A percentile compares a stretch with the other conserved stretches of the same genome.
These are phyloP conservation scores for Poecilia wingei DNA, from an alignment of 2,797 vertebrate species.

Conservation along the genomic window DNA sequence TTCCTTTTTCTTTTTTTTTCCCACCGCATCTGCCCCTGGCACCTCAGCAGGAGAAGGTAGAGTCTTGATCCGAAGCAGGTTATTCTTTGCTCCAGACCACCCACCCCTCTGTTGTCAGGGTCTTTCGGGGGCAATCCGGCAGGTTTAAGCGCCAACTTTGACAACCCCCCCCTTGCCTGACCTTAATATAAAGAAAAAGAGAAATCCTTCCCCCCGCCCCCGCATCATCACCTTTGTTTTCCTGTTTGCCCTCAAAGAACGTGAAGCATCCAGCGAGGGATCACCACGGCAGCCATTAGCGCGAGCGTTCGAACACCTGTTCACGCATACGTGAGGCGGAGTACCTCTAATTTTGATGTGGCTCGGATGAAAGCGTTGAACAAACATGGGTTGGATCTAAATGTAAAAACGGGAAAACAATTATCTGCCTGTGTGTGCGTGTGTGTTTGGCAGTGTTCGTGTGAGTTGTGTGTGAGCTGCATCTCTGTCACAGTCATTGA, in stretches of 20 bases:
- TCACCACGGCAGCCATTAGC: conserved; percentile 46
- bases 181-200: conserved; percentile 9
- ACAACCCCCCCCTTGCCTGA: neutral
- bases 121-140: conserved; percentile 33
- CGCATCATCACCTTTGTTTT: conserved; percentile 39
- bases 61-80: conserved; percentile 51
- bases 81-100: conserved; percentile 59
- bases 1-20: neutral
- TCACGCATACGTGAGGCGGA: conserved; percentile 23
- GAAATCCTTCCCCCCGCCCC: conserved; percentile 1
- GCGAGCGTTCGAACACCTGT: conserved; percentile 59
- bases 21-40: conserved; percentile 39
- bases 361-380: conserved; percentile 23
- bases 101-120: conserved; percentile 23
- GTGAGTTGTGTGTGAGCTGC: conserved; percentile 15
- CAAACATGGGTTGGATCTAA: conserved; percentile 41
- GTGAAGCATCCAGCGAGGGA: conserved; percentile 23
- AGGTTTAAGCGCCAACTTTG: conserved; percentile 21
- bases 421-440: neutral
- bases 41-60: conserved; percentile 42
- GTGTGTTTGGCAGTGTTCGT: neutral
- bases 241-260: conserved; percentile 7
- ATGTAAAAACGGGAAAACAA: conserved; percentile 6
- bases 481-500: conserved; percentile 27
- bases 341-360: conserved; percentile 45